Evolutionary conservation across 2,888 invertebrate species (phyloP).

Genomic region (Antheraea yamamai): DNA sequence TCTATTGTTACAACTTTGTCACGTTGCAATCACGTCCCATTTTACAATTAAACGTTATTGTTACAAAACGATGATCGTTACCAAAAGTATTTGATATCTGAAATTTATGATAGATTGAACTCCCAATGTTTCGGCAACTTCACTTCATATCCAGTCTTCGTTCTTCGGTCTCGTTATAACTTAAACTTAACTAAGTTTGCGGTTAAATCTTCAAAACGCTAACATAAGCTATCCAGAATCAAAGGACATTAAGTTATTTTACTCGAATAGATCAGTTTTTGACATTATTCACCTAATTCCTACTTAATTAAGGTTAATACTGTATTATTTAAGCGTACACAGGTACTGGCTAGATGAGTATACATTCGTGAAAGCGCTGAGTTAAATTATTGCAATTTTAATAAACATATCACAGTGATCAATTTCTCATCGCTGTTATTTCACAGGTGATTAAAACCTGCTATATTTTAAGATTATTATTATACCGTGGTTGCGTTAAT

Average conservation of each 20-base stretch:
- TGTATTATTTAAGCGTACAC: neutral
- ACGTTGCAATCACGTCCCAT: neutral
- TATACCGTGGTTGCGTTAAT: no score
- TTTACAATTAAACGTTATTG: neutral
- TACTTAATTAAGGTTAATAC: conserved; percentile 1
- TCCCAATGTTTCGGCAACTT: no score
- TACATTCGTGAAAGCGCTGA: neutral
- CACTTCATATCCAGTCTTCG: no score
- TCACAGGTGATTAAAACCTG: no score
- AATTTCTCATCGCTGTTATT: no score
- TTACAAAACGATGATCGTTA: neutral
- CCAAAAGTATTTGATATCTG: neutral
- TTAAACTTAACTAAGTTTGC: no score
- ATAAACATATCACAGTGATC: no score
- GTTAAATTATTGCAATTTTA: no score
- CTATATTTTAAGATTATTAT: no score
- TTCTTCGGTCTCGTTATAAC: no score
- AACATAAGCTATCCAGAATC: neutral
- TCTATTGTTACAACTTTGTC: conserved; percentile 13
- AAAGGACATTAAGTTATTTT: neutral
- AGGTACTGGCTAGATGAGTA: neutral
- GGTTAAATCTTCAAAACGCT: neutral
- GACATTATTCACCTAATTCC: neutral
- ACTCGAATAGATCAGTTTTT: neutral
- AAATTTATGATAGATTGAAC: neutral